Conservation (phyloP, 2,113 vertebrate genomes). For the Crotalus tigris region DNA sequence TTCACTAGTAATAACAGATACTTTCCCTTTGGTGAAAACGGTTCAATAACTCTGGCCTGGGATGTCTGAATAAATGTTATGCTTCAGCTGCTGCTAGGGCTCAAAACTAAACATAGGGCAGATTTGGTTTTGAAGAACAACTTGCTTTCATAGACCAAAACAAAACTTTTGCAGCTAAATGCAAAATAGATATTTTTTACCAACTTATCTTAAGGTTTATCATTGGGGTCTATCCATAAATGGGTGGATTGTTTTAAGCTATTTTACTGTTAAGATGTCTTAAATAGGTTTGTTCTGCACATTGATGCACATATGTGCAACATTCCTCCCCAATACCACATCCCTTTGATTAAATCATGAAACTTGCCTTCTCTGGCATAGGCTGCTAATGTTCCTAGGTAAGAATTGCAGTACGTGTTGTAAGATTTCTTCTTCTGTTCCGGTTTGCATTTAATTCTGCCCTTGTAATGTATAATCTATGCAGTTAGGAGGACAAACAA, state of each 20-base stretch:
- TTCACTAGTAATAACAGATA: background rate
- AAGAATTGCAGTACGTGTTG: background rate
- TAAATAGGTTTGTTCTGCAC: background rate
- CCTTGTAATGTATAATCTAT: background rate
- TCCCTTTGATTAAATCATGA: background rate
- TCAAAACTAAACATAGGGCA: rapidly evolving
- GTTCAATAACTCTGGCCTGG: background rate
- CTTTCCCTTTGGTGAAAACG: background rate
- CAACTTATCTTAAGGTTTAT: slow-evolving; percentile 12
- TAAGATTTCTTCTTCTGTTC: background rate
- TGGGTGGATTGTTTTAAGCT: background rate
- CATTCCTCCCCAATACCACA: background rate
- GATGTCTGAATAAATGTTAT: background rate
- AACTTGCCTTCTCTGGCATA: background rate
- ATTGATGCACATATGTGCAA: background rate
- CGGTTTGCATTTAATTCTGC: background rate
- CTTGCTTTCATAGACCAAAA: background rate
- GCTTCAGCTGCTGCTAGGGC: background rate
- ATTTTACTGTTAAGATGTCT: background rate
- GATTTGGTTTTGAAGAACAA: background rate
- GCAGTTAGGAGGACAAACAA: background rate
- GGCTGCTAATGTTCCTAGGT: background rate
- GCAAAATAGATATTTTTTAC: background rate
- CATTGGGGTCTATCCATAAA: background rate
- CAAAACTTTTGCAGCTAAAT: background rate